phyloP scores from a whole-genome alignment of 2,797 vertebrate genomes.

The Rhabdophis nuchalis region DNA sequence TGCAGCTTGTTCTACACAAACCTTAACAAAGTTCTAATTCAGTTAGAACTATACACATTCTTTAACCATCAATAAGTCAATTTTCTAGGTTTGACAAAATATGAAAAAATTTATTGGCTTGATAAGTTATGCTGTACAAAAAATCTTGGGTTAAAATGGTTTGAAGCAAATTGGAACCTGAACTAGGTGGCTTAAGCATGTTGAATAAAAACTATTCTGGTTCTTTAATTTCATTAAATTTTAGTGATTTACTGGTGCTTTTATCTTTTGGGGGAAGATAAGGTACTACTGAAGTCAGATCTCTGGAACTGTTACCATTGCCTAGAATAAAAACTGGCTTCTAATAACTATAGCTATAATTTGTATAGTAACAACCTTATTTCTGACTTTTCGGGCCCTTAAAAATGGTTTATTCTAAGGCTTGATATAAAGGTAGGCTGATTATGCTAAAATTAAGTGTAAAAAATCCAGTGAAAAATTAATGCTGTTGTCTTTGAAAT shows the following conservation, averaged over 20 bases:
- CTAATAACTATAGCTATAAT: neutral
- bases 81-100: neutral
- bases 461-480: neutral
- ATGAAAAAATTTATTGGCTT: neutral
- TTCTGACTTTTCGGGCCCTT: neutral
- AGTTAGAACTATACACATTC: neutral
- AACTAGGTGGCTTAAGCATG: neutral
- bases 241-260: neutral
- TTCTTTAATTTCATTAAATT: neutral
- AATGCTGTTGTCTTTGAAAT: neutral
- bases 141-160: neutral
- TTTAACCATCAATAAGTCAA: neutral
- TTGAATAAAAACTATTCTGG: neutral
- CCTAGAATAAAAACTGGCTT: neutral
- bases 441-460: neutral
- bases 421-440: neutral
- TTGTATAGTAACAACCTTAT: neutral
- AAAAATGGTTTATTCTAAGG: neutral
- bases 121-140: neutral
- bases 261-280: neutral
- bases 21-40: neutral
- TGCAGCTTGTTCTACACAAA: neutral
- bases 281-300: neutral
- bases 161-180: neutral
- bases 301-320: neutral